Percentiles rank a stretch among this genome's conserved stretches.
Conservation (phyloP, 1,140 invertebrate genomes). For the Chironomus striatipennis region DNA sequence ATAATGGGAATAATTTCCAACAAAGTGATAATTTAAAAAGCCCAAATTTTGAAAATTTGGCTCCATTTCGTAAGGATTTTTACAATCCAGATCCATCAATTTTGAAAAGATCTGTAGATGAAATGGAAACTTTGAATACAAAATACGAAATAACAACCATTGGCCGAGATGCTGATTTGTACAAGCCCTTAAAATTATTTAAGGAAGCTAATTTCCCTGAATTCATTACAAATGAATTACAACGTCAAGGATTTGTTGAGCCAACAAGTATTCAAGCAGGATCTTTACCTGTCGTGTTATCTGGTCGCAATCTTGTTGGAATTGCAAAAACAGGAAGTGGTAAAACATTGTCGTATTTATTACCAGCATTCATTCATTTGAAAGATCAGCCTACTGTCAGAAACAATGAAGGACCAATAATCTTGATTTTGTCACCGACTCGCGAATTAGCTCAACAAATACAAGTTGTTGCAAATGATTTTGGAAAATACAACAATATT, state of each 20-base stretch:
- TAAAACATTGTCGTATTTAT: slow-evolving; percentile 77
- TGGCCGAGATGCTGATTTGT: slow-evolving; percentile 58
- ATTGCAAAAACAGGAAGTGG: slow-evolving; percentile 95
- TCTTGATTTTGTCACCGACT: slow-evolving; percentile 86
- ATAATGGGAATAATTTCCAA: too few relatives aligned
- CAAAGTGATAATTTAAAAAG: not conserved
- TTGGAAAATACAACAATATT: slow-evolving; percentile 77
- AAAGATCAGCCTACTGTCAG: slow-evolving; percentile 78
- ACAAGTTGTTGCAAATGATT: slow-evolving; percentile 87
- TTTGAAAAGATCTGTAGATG: slow-evolving; percentile 53
- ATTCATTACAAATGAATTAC: slow-evolving; percentile 67
- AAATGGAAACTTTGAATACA: slow-evolving; percentile 65
- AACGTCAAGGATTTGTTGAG: slow-evolving; percentile 71
- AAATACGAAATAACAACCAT: slow-evolving; percentile 72
- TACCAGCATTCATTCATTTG: slow-evolving; percentile 87
- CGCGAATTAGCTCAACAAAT: slow-evolving; percentile 96
- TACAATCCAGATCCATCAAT: slow-evolving; percentile 73
- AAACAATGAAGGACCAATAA: slow-evolving; percentile 83
- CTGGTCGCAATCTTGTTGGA: slow-evolving; percentile 86
- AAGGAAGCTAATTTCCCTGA: slow-evolving; percentile 77
- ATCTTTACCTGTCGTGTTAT: slow-evolving; percentile 89
- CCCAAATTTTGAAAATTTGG: slow-evolving; percentile 51
- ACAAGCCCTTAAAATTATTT: slow-evolving; percentile 73
- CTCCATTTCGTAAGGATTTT: slow-evolving; percentile 89
- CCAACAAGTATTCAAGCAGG: slow-evolving; percentile 87